Percentiles rank a stretch among this genome's conserved stretches.
These are phyloP conservation scores for Ataeniobius toweri DNA, from an alignment of 2,797 vertebrate species.

Conservation along the genomic window DNA sequence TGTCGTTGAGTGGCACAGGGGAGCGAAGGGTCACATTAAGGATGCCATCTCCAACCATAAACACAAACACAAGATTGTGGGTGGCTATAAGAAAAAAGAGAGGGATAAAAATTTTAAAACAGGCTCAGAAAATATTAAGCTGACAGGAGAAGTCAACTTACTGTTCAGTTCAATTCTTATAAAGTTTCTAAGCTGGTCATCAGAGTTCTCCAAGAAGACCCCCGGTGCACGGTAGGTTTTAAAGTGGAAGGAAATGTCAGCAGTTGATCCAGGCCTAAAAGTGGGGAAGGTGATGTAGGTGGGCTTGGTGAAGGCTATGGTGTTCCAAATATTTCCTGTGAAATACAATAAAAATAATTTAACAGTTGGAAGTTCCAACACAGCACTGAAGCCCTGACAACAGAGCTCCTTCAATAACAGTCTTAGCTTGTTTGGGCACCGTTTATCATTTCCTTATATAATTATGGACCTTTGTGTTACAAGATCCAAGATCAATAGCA, in stretches of 20 bases:
- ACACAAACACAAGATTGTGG: slow-evolving; percentile 87
- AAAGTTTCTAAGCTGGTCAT: slow-evolving; percentile 87
- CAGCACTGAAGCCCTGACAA: not conserved
- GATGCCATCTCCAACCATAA: slow-evolving; percentile 94
- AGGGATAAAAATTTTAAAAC: not conserved
- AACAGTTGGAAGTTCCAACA: not conserved
- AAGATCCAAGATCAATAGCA: too few species aligned
- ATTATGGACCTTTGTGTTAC: too few species aligned
- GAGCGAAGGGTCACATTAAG: slow-evolving; percentile 88
- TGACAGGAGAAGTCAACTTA: slow-evolving; percentile 67
- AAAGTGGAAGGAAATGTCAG: slow-evolving; percentile 97
- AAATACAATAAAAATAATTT: slow-evolving; percentile 18
- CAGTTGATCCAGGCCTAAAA: slow-evolving; percentile 89
- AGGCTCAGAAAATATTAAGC: not conserved
- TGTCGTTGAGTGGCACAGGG: slow-evolving; percentile 86
- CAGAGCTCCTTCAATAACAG: too few species aligned
- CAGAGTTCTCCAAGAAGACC: slow-evolving; percentile 93
- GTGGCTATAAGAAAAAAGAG: slow-evolving; percentile 79
- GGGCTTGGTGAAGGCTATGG: slow-evolving; percentile 91
- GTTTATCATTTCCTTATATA: too few species aligned
- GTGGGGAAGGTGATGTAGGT: slow-evolving; percentile 91
- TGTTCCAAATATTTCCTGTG: slow-evolving; percentile 95
- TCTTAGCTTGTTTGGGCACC: too few species aligned
- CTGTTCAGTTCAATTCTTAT: slow-evolving; percentile 94
- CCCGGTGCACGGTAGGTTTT: slow-evolving; percentile 90